Base-by-base conservation (phyloP, 2,888 invertebrate genomes). In the Nasonovia ribisnigri region DNA sequence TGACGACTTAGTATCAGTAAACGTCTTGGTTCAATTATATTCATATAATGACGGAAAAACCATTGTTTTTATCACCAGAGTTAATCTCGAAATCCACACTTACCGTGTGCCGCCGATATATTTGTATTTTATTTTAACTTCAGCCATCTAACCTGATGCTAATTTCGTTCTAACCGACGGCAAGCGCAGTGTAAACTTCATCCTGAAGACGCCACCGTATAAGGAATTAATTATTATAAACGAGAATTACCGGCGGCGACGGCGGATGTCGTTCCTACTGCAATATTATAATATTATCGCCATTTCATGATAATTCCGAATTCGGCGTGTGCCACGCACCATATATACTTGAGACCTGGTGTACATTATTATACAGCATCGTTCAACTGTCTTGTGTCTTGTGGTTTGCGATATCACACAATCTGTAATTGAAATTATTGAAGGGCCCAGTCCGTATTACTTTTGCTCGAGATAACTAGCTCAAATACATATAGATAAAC, bases 191-290 rank as follows among this genome's bases (percentile, higher is more conserved):
- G 13, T 48, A 77, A 90, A 48, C 67, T 77, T 77, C 67, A 13
- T 48, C 36, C 10, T 20, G 8, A 8, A 91, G 84, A 84, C 84
- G 16, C 36, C 3, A 24, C 51, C 54, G n/a, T n/a, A 24, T 43
- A 42, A 84, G 54, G n/a, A 91, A 91, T 54, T 54, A 91, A 90
- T 90, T 90, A 77, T 77, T 90, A 90, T 48, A 67, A 36, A 48
- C 90, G n/a, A 90, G 5, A 16, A 90, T 48, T 46, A 20, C 46
- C n/a, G 20, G 4, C 8, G 20, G 5, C 11, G 26, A 24, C 20
- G n/a, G 60, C 10, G 42, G 54, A 13, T 20, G 46, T n/a, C 20
- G 46, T 20, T n/a, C 20, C n/a, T 20, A 67, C 60, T 13, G 26
- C 60, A 51, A 20, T 51, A 57, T 60, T n/a, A 89, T 60, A 46